Evolutionary conservation across 2,113 vertebrate species (phyloP).

Genomic region (Pomatostomus ruficeps): DNA sequence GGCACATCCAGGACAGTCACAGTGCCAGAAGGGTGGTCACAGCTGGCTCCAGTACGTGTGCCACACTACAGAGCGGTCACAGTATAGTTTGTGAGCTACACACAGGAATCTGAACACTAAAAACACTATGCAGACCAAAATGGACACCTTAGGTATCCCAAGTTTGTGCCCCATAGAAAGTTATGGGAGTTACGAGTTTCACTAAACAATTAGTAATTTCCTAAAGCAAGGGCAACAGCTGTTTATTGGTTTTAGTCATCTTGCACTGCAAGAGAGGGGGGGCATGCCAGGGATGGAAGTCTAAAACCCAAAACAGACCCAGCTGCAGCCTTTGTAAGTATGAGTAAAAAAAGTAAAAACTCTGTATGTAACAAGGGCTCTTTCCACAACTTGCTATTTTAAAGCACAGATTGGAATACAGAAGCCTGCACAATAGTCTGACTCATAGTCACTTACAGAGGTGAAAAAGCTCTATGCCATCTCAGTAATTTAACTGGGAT

Average conservation of each 20-base stretch:
- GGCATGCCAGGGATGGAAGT: neutral
- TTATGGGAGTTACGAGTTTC: neutral
- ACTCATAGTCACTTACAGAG: neutral
- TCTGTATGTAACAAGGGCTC: neutral
- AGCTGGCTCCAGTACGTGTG: rapidly evolving
- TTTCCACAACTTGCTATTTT: neutral
- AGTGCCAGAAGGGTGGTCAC: neutral
- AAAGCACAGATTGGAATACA: neutral
- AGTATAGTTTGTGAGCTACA: neutral
- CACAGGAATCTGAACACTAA: neutral
- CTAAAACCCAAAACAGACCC: neutral
- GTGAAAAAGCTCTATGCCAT: neutral
- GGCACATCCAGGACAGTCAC: neutral
- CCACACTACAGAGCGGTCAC: neutral
- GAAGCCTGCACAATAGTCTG: neutral
- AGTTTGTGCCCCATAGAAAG: rapidly evolving
- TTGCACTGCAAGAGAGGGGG: neutral
- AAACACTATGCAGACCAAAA: neutral
- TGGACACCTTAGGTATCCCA: neutral
- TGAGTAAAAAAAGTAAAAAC: neutral
- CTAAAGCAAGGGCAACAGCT: neutral
- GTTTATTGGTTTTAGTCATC: neutral
- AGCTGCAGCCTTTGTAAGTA: neutral
- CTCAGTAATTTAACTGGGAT: neutral
- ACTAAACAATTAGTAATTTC: neutral